Evolutionary conservation across 2,113 vertebrate species (phyloP).

Genomic region (Dendrocopos noguchii): DNA sequence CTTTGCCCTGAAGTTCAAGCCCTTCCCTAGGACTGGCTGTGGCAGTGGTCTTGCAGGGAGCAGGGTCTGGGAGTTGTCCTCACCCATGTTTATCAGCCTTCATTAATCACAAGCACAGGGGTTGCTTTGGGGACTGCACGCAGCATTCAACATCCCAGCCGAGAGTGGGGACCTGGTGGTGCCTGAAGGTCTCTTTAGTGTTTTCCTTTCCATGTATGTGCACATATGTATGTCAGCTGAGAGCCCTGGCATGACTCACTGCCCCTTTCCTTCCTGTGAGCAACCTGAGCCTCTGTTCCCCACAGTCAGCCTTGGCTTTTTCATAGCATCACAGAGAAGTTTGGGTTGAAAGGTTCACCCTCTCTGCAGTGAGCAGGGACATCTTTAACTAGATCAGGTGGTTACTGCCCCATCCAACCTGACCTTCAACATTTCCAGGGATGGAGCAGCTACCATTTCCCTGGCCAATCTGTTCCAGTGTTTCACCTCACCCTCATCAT

Average conservation of each 20-base stretch:
- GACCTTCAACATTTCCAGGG: neutral
- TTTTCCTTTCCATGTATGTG: neutral
- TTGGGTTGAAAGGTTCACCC: neutral
- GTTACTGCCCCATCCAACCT: accelerated
- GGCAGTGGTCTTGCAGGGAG: neutral
- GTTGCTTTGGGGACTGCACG: neutral
- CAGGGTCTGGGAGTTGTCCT: neutral
- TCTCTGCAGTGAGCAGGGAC: neutral
- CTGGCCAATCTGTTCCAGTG: neutral
- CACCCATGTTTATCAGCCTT: neutral
- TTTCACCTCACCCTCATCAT: neutral
- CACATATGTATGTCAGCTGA: neutral
- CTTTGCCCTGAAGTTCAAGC: neutral
- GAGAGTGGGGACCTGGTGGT: neutral
- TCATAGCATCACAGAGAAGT: neutral
- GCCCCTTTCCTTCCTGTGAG: neutral
- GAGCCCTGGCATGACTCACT: accelerated
- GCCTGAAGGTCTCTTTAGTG: neutral
- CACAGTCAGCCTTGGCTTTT: neutral
- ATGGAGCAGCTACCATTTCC: neutral
- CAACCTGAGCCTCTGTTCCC: neutral
- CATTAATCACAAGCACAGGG: neutral
- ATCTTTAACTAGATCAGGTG: neutral
- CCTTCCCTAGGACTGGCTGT: neutral
- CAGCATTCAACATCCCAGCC: neutral